phyloP scores from a whole-genome alignment of 2,113 vertebrate species.

The Rhineura floridana region DNA sequence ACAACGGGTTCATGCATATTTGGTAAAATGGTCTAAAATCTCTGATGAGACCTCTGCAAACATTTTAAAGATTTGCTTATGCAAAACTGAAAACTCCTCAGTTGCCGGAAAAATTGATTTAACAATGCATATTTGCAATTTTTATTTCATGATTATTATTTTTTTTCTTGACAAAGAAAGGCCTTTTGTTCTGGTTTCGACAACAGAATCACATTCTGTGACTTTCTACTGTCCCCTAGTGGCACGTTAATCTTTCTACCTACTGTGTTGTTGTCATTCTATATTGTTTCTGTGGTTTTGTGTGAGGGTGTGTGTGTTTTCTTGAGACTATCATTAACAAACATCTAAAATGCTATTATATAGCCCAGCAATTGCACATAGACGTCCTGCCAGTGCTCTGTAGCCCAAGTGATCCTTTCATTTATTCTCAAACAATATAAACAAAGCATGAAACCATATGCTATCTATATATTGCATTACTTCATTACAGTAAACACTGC shows the following conservation, averaged over 20 bases:
- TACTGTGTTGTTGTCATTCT: slow-evolving; percentile 69
- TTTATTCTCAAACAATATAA: slow-evolving; percentile 81
- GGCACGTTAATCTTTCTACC: slow-evolving; percentile 81
- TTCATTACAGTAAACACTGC: slow-evolving; percentile 85
- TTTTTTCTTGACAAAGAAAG: slow-evolving; percentile 84
- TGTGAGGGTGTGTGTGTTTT: slow-evolving; percentile 59
- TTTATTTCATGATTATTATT: slow-evolving; percentile 5
- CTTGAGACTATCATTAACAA: slow-evolving; percentile 87
- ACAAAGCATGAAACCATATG: slow-evolving; percentile 86
- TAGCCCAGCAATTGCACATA: slow-evolving; percentile 75
- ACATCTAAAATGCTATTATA: slow-evolving; percentile 90
- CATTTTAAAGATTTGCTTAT: slow-evolving; percentile 62
- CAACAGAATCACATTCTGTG: slow-evolving; percentile 83
- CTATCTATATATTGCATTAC: slow-evolving; percentile 84
- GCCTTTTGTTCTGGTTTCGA: slow-evolving; percentile 94
- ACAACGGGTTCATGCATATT: slow-evolving; percentile 51
- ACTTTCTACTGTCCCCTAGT: slow-evolving; percentile 99
- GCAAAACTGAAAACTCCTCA: slow-evolving; percentile 61
- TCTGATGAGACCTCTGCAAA: slow-evolving; percentile 66
- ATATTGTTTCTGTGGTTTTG: slow-evolving; percentile 66
- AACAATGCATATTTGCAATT: slow-evolving; percentile 64
- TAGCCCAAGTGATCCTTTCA: slow-evolving; percentile 82
- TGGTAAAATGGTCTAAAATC: slow-evolving; percentile 57
- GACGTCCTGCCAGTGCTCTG: slow-evolving; percentile 80
- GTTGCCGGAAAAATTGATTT: slow-evolving; percentile 70